These are phyloP conservation scores for Muscina levida DNA, from an alignment of 2,888 invertebrate genomes.

Conservation along the genomic window DNA sequence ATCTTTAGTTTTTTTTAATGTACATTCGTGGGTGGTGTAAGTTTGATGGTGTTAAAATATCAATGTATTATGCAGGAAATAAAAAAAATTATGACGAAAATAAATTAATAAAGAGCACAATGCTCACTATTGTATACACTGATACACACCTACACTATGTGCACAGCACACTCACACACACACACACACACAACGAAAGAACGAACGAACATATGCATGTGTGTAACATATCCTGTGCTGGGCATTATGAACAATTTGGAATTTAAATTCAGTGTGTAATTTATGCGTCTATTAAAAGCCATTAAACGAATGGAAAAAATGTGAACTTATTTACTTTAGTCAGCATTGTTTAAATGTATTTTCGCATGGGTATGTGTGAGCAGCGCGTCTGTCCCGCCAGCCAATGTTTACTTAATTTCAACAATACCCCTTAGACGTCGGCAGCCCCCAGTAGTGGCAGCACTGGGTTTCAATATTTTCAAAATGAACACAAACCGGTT, in stretches of 20 bases:
- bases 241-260: conserved; percentile 34
- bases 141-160: neutral
- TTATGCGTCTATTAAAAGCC: conserved; percentile 64
- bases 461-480: conserved; percentile 21
- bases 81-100: conserved; percentile 10
- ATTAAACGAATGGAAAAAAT: conserved; percentile 53
- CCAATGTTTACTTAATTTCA: conserved; percentile 53
- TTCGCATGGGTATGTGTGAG: neutral
- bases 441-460: conserved; percentile 2
- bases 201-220: neutral
- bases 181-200: neutral
- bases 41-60: conserved; percentile 54
- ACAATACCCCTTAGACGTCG: conserved; percentile 43
- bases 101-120: conserved; percentile 58
- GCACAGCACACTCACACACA: neutral
- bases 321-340: conserved; percentile 58
- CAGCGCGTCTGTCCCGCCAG: conserved; percentile 6
- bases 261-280: conserved; percentile 60
- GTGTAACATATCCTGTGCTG: conserved; percentile 28
- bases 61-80: conserved; percentile 49
- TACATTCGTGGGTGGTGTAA: neutral
- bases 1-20: conserved; percentile 7
- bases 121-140: neutral
- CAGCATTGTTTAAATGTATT: conserved; percentile 34
- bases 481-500: conserved; percentile 37